Base-by-base conservation (phyloP, 2,113 vertebrate species). In the Zosterops lateralis region DNA sequence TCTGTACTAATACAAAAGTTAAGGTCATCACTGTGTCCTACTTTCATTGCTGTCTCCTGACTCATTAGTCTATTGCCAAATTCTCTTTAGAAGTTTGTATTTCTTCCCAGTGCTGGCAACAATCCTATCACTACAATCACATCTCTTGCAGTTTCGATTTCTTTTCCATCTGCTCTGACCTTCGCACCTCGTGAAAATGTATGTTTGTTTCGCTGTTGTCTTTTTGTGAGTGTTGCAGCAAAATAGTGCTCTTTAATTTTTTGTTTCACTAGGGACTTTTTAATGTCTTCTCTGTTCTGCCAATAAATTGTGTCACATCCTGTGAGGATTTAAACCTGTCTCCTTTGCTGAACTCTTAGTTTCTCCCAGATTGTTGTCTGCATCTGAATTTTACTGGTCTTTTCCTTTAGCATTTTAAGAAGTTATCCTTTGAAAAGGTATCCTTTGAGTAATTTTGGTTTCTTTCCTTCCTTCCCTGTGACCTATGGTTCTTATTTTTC, bases 181-280 rank as follows among this genome's bases (percentile, higher is more conserved):
- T 97, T 93, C 81, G 7, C 40, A 74, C 48, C 56, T 84, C 1
- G 0, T 68, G 72, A 92, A 95, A 93, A 82, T 53, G 25, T 67
- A 20, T 10, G 8, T 83, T 76, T 73, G 32, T 73, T 92, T 89
- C 7, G 2, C 34, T 62, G 60, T 74, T 95, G 71, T 91, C 60
- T 26, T 91, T 80, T 80, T 77, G 72, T 93, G 64, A 95, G 47
- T 10, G 2, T n/a, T 65, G 75, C 56, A 88, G 83, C 51, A 88
- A 93, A 95, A 84, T 90, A 86, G 62, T 94, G 67, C 17, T 25
- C 82, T 95, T 94, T 91, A 93, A 95, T 90, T 94, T 91, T 91
- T 86, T 60, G 19, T 88, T 95, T 91, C 75, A 86, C 56, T 10
- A 20, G 82, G 57, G 57, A 78, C 40, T 86, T 96, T 93, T 89